Percentiles rank a stretch among this genome's conserved stretches.
These are phyloP conservation scores for Rotaria socialis DNA, from an alignment of 2,888 invertebrate genomes.

Conservation along the genomic window DNA sequence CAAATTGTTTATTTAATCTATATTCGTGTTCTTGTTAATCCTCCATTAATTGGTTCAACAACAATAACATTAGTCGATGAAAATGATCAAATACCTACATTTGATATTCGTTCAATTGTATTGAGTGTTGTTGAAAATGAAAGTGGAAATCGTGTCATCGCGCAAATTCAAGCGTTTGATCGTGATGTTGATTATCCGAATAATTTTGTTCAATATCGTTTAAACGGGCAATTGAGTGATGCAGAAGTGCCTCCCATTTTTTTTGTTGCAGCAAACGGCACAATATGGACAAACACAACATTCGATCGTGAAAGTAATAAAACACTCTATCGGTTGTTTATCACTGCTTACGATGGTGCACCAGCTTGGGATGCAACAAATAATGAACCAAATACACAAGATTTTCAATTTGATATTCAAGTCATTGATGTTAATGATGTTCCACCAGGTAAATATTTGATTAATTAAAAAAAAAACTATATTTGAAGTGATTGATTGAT, in stretches of 20 bases:
- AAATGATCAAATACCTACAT: constrained; percentile 23
- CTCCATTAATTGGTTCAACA: constrained; percentile 26
- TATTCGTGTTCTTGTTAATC: constrained; percentile 31
- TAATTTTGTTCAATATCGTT: constrained; percentile 15
- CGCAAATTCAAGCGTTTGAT: constrained; percentile 34
- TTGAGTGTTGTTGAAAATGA: constrained; percentile 29
- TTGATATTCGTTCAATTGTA: constrained; percentile 22
- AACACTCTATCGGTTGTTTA: not conserved
- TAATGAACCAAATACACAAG: constrained; percentile 22
- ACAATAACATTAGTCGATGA: constrained; percentile 6
- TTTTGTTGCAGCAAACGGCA: not conserved
- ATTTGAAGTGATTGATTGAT: not conserved
- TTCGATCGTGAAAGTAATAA: constrained; percentile 26
- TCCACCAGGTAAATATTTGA: not conserved
- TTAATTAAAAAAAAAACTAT: not conserved
- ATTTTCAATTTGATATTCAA: constrained; percentile 34
- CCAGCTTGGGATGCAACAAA: not conserved
- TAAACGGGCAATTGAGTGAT: not conserved
- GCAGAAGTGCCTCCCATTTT: not conserved
- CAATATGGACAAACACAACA: constrained; percentile 19
- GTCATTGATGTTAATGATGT: constrained; percentile 32
- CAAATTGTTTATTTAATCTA: not conserved
- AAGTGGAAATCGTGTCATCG: not conserved
- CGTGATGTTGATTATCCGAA: constrained; percentile 13
- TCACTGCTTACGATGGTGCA: constrained; percentile 23